Evolutionary conservation across 2,797 vertebrate species (phyloP), one percentile per base, ranked within the genome.

Genomic region (Simalia tracyae): DNA sequence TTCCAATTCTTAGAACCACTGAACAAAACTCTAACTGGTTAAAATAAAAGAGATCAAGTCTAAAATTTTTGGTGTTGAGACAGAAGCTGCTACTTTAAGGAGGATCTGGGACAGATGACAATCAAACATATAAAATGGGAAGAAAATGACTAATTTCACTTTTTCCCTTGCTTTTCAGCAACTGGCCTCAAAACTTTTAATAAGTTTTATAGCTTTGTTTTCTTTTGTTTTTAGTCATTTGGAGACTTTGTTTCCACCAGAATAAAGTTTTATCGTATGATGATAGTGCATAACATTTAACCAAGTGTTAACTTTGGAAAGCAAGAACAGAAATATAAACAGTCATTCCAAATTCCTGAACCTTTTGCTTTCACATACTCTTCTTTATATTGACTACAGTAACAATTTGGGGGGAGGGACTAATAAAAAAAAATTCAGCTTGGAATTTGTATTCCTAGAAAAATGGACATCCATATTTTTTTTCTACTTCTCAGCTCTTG

Each of bases 401-500:
- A 46, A 87, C 1, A 87, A 19, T 76, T 91, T 46, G n/a, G 57
- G 31, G n/a, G 50, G 12, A 88, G 36, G 61, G 64, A 56, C 9
- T 22, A n/a, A 19, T 22, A 36, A 26, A 1, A 17, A 31, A 59
- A 92, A 68, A 5, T 3, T 59, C 9, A n/a, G 10, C 10, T 66
- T 15, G 17, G 31, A 17, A 36, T 66, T 84, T 84, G 24, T 86
- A 28, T 85, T 19, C 31, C 4, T 91, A 87, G 12, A 66, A 66
- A 42, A 17, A 31, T 28, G 66, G 7, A 59, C 12, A 63, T n/a
- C 61, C 0, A 26, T 11, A 14, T 60, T 61, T 28, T 92, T 90
- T 95, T 93, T 90, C 31, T 11, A 56, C 22, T 87, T 86, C 31
- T 86, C 81, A 56, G 3, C 46, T 84, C 93, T 86, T 76, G 36